These are phyloP conservation scores for Drosophila melanica DNA, from an alignment of 1,140 invertebrate genomes.

Conservation along the genomic window DNA sequence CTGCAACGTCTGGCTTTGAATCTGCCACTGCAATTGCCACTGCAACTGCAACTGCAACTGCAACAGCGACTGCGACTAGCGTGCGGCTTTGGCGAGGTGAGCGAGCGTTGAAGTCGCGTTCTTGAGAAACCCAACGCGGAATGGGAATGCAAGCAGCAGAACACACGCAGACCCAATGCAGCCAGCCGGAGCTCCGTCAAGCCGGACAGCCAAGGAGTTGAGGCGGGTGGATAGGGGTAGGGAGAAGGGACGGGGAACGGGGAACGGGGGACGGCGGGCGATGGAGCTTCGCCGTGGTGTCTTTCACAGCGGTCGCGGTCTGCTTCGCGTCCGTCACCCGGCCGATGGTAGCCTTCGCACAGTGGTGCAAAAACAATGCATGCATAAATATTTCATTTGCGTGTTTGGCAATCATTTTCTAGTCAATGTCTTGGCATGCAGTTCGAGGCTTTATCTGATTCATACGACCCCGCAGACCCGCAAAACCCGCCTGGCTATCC, in stretches of 20 bases:
- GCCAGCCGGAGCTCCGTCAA: constrained; percentile 43
- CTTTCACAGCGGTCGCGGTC: constrained; percentile 79
- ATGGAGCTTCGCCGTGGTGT: constrained; percentile 27
- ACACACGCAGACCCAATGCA: constrained; percentile 73
- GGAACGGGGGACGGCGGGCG: neutral
- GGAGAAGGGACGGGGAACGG: constrained; percentile 1
- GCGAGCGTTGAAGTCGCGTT: constrained; percentile 50
- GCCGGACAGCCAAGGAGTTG: neutral
- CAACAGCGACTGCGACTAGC: constrained; percentile 33
- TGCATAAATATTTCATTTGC: constrained; percentile 78
- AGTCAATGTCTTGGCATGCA: constrained; percentile 83
- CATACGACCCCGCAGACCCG: constrained; percentile 38
- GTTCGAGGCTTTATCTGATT: constrained; percentile 79
- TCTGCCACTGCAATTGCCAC: neutral
- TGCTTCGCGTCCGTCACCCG: constrained; percentile 57
- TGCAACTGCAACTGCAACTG: constrained; percentile 22
- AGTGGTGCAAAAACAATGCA: constrained; percentile 70
- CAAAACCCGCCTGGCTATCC: neutral
- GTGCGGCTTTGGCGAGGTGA: constrained; percentile 50
- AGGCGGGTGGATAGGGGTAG: neutral
- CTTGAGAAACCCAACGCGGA: constrained; percentile 58
- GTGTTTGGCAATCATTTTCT: constrained; percentile 83
- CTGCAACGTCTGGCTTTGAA: neutral
- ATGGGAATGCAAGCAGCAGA: constrained; percentile 68
- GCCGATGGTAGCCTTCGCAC: constrained; percentile 53